Evolutionary conservation across 2,888 invertebrate genomes (phyloP), one percentile per base, ranked within the genome.

Genomic region (Elaeidobius kamerunicus): DNA sequence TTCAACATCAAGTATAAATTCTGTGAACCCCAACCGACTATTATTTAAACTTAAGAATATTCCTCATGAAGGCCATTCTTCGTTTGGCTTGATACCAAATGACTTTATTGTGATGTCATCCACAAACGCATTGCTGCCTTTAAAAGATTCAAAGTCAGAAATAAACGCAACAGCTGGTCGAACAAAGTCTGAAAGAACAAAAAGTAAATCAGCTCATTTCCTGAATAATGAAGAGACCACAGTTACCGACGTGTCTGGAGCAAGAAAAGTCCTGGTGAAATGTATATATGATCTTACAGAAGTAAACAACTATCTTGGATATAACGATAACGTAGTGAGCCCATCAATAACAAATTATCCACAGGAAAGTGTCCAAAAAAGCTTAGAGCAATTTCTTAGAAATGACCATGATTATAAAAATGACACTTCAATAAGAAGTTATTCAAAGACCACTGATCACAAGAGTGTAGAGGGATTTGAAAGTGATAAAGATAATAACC

Each of bases 231-330:
- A 51, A 28, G 17, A 45, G 23, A 50, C 42, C 9, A 35, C 50
- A 57, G 57, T 63, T 7, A 60, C 57, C 6, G 58, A 62, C 39
- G 57, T 58, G 1, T 54, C 48, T 11, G 60, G 60, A 14, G 63
- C 62, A 18, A 55, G 54, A 51, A 57, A 60, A 20, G 57, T 63
- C 15, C 57, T 63, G n/a, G 53, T 61, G 1, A 55, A 56, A 16
- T 63, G 63, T 42, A 55, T 63, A 11, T 51, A 56, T 5, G 61
- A 62, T 44, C 48, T 63, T 15, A 55, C 60, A 43, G 62, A 55
- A 49, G 60, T 63, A 6, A 59, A 55, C 23, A 38, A 57, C 14
- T 63, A 55, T 43, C n/a, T n/a, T n/a, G n/a, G n/a, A n/a, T n/a
- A n/a, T n/a, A n/a, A n/a, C n/a, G n/a, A n/a, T n/a, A n/a, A n/a